phyloP scores from a whole-genome alignment of 2,113 vertebrate genomes.

The Vireo altiloquus region DNA sequence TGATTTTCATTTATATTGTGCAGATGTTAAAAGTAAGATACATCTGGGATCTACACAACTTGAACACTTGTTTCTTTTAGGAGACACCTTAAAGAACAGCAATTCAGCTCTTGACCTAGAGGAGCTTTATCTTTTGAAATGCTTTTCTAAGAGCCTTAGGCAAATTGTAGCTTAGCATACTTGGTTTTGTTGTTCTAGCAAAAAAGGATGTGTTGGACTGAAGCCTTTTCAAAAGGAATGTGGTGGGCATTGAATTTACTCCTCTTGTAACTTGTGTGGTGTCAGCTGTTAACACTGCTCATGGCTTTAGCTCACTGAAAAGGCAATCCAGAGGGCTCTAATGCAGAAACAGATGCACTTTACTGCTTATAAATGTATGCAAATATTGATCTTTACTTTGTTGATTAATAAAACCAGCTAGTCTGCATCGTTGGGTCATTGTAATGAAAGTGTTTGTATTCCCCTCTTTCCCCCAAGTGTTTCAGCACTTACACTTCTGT shows the following conservation, averaged over 20 bases:
- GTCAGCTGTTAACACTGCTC: background rate
- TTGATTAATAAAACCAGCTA: background rate
- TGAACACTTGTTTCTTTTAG: conserved; percentile 29
- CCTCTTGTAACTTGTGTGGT: background rate
- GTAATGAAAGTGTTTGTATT: background rate
- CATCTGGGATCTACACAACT: background rate
- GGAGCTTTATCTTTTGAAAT: conserved; percentile 29
- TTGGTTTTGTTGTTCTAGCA: background rate
- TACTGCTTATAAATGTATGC: background rate
- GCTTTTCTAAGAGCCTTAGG: conserved; percentile 26
- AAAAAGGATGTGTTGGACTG: background rate
- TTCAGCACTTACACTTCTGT: background rate
- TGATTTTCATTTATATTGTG: conserved; percentile 48
- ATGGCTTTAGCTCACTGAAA: background rate
- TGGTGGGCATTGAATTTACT: background rate
- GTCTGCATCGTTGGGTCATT: background rate
- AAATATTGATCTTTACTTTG: background rate
- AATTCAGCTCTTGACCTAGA: conserved; percentile 24
- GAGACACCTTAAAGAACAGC: conserved; percentile 29
- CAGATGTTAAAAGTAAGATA: conserved; percentile 33
- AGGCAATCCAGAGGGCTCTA: background rate
- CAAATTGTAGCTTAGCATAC: background rate
- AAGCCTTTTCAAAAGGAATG: background rate
- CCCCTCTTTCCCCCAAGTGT: no score
- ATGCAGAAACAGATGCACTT: background rate